These are phyloP conservation scores for Trichopria drosophilae DNA, from an alignment of 2,888 invertebrate species.

Conservation along the genomic window DNA sequence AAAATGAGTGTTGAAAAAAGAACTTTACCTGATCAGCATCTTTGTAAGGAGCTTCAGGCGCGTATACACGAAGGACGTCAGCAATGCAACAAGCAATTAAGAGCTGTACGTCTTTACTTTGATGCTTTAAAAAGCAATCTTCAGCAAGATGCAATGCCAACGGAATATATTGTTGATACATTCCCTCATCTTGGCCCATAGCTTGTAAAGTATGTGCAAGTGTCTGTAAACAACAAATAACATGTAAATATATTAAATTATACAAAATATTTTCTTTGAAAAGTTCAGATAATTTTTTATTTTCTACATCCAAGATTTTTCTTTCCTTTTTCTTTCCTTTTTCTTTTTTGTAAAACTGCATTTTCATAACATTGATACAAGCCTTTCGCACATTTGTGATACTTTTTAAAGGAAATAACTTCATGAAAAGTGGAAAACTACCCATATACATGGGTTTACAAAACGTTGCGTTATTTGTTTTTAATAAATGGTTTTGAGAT, in stretches of 20 bases:
- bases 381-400: no score
- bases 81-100: slow-evolving; percentile 97
- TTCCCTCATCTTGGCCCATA: slow-evolving; percentile 94
- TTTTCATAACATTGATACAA: no score
- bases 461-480: no score
- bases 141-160: slow-evolving; percentile 90
- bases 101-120: slow-evolving; percentile 89
- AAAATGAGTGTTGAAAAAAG: background rate
- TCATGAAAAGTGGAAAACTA: no score
- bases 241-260: slow-evolving; percentile 4
- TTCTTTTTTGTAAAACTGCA: no score
- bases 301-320: background rate
- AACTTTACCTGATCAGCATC: slow-evolving; percentile 82
- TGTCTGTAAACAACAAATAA: slow-evolving; percentile 61
- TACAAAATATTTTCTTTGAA: slow-evolving; percentile 7
- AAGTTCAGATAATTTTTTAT: slow-evolving; percentile 1
- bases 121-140: slow-evolving; percentile 88
- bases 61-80: slow-evolving; percentile 93
- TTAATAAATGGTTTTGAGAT: no score
- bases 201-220: slow-evolving; percentile 93
- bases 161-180: slow-evolving; percentile 88
- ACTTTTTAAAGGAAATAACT: no score
- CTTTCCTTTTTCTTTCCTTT: background rate
- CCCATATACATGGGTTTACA: no score
- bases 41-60: slow-evolving; percentile 97